Evolutionary conservation across 1,140 invertebrate genomes (phyloP).

Genomic region (Sitodiplosis mosellana): DNA sequence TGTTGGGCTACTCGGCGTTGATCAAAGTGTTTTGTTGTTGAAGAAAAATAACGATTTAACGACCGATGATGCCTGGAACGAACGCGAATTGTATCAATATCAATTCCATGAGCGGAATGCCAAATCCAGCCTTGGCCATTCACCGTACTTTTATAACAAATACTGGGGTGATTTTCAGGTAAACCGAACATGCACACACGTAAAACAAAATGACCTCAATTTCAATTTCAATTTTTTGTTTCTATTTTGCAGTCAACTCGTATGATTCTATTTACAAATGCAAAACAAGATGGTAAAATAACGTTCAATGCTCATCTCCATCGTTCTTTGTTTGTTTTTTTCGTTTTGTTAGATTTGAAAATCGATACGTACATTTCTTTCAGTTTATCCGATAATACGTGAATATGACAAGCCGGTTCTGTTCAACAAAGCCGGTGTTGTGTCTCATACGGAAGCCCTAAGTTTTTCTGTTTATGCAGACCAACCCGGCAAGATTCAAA

Average conservation of each 20-base stretch:
- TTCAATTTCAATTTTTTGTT: no score
- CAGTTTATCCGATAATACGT: background rate
- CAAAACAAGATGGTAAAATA: no score
- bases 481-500: background rate
- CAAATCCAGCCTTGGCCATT: background rate
- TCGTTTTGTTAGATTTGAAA: background rate
- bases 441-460: background rate
- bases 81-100: slow-evolving; percentile 7
- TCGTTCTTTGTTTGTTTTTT: no score
- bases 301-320: no score
- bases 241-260: no score
- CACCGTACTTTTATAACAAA: slow-evolving; percentile 40
- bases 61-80: slow-evolving; percentile 18
- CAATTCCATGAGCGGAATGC: background rate
- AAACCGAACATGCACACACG: no score
- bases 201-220: no score
- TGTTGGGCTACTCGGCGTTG: slow-evolving; percentile 66
- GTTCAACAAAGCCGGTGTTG: background rate
- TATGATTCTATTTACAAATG: no score
- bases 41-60: slow-evolving; percentile 42
- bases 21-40: slow-evolving; percentile 68
- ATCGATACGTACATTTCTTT: background rate
- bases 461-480: background rate
- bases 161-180: slow-evolving; percentile 35
- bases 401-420: background rate